These are phyloP conservation scores for Dysdera silvatica DNA, from an alignment of 1,140 invertebrate species.

Conservation along the genomic window DNA sequence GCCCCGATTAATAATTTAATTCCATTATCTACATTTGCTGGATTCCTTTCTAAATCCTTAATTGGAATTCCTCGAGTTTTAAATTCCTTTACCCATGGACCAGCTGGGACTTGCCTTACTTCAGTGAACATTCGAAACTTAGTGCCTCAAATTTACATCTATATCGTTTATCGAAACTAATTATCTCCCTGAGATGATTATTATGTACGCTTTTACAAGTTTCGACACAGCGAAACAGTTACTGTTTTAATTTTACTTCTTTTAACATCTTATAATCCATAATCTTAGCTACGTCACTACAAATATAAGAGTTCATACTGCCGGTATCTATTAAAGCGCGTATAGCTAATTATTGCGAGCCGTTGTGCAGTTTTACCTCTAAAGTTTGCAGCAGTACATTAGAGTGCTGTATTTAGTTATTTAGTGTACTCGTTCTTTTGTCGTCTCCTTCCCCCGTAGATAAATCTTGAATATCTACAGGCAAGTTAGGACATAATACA, in stretches of 20 bases:
- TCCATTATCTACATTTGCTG: constrained; percentile 3
- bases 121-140: neutral
- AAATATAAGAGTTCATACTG: constrained; percentile 3
- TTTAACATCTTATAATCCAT: neutral
- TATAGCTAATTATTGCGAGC: neutral
- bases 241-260: neutral
- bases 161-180: constrained; percentile 1
- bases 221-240: constrained; percentile 3
- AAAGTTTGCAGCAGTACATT: constrained; percentile 18
- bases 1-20: constrained; percentile 12
- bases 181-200: neutral
- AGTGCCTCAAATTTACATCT: constrained; percentile 7
- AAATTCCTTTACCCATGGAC: neutral
- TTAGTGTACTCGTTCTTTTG: constrained; percentile 6
- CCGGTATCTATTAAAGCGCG: neutral
- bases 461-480: neutral
- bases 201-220: neutral
- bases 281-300: neutral
- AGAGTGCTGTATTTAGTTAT: neutral
- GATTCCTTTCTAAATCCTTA: neutral
- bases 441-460: neutral
- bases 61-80: neutral
- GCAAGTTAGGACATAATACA: constrained; percentile 2
- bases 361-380: constrained; percentile 5
- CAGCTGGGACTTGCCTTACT: neutral